Evolutionary conservation across 1,140 invertebrate species (phyloP).

Genomic region (Frieseomelitta varia): DNA sequence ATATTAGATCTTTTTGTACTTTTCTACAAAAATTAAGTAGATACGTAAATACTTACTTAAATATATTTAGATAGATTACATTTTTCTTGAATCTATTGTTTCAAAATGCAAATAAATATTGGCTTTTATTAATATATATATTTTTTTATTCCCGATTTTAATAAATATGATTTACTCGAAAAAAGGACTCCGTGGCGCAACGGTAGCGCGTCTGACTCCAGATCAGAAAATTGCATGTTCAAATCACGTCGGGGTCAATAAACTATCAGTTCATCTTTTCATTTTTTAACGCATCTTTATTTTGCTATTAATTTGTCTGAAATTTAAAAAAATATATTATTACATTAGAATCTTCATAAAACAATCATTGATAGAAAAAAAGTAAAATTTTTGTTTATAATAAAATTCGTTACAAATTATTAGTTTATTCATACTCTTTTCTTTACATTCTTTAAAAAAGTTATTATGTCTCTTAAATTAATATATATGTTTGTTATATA

Average conservation of each 20-base stretch:
- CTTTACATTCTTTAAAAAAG: neutral
- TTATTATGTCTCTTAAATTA: neutral
- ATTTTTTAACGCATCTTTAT: neutral
- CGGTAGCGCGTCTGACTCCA: constrained; percentile 99
- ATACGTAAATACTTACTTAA: neutral
- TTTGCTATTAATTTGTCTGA: neutral
- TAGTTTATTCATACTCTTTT: neutral
- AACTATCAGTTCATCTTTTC: neutral
- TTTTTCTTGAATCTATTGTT: neutral
- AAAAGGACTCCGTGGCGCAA: constrained; percentile 94
- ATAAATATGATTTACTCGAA: neutral
- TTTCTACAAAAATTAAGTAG: too few species aligned
- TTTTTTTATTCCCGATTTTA: neutral
- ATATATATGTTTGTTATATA: neutral
- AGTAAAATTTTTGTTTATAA: neutral
- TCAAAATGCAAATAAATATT: neutral
- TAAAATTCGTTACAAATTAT: neutral
- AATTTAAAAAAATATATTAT: neutral
- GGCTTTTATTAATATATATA: neutral
- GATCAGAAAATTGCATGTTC: constrained; percentile 99
- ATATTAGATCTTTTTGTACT: too few species aligned
- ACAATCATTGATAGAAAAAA: neutral
- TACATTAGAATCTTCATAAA: neutral
- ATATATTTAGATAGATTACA: neutral
- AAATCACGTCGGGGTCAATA: constrained; percentile 97